phyloP scores from a whole-genome alignment of 2,888 invertebrate genomes.

The Chaitophorus viminalis region DNA sequence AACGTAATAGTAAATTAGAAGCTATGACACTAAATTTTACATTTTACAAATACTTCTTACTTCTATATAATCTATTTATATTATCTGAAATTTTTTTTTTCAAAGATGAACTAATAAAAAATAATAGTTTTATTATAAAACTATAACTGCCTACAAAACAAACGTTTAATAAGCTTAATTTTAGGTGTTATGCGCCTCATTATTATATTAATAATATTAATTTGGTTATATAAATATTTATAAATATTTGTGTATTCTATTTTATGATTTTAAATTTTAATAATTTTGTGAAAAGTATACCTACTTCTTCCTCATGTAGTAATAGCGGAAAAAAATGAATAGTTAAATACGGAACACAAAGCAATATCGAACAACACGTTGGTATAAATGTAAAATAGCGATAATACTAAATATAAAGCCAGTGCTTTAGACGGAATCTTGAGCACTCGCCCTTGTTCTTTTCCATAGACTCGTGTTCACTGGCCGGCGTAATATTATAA shows the following conservation, averaged over 20 bases:
- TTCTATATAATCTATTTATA: background rate
- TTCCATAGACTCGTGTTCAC: conserved; percentile 75
- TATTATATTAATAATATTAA: background rate
- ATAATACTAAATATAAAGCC: conserved; percentile 73
- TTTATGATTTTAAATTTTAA: background rate
- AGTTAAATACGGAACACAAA: conserved; percentile 34
- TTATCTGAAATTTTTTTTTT: background rate
- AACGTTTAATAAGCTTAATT: background rate
- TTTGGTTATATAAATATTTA: background rate
- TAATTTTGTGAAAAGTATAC: background rate
- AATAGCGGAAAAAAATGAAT: background rate
- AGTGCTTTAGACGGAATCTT: conserved; percentile 75
- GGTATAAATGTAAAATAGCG: background rate
- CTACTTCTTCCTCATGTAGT: background rate
- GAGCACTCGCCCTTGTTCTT: conserved; percentile 71
- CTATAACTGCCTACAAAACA: too few species aligned
- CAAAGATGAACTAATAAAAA: too few species aligned
- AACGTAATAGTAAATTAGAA: background rate
- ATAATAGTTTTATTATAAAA: too few species aligned
- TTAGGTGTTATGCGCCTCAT: background rate
- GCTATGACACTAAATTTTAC: background rate
- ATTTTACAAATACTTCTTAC: background rate
- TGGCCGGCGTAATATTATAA: conserved; percentile 75
- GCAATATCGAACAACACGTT: background rate
- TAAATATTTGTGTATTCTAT: background rate